These are phyloP conservation scores for Chaetodon trifascialis DNA, from an alignment of 2,113 vertebrate species.

Conservation along the genomic window DNA sequence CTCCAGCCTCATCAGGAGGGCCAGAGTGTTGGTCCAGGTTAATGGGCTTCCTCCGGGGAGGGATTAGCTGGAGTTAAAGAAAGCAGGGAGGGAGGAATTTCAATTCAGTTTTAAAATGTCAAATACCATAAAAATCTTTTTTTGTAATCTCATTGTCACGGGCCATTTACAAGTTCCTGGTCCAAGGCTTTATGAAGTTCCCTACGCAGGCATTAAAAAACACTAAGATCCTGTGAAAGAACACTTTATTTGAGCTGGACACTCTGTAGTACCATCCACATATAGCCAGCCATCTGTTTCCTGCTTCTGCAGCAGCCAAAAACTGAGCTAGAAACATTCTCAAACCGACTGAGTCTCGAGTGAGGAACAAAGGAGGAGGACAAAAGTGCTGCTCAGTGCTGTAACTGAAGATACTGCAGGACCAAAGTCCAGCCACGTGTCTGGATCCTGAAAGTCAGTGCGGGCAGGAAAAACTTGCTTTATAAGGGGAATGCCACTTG, in stretches of 20 bases:
- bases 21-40: constrained; percentile 64
- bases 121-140: constrained; percentile 50
- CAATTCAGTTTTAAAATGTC: constrained; percentile 51
- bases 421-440: constrained; percentile 35
- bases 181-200: constrained; percentile 62
- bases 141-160: constrained; percentile 57
- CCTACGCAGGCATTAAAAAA: constrained; percentile 58
- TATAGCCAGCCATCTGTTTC: constrained; percentile 76
- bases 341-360: constrained; percentile 37
- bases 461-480: constrained; percentile 16
- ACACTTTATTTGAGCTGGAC: constrained; percentile 67
- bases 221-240: constrained; percentile 56
- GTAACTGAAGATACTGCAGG: constrained; percentile 2
- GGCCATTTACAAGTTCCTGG: constrained; percentile 58
- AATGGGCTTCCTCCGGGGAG: constrained; percentile 67
- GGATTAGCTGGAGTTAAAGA: constrained; percentile 63
- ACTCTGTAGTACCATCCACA: constrained; percentile 58
- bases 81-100: constrained; percentile 48
- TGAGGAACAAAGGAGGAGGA: constrained; percentile 49
- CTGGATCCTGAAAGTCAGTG: constrained; percentile 42
- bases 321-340: constrained; percentile 40
- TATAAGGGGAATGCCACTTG: constrained; percentile 46
- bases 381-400: not conserved
- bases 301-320: constrained; percentile 59
- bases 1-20: constrained; percentile 41